These are phyloP conservation scores for Pipa parva DNA, from an alignment of 2,113 vertebrate genomes.

Conservation along the genomic window DNA sequence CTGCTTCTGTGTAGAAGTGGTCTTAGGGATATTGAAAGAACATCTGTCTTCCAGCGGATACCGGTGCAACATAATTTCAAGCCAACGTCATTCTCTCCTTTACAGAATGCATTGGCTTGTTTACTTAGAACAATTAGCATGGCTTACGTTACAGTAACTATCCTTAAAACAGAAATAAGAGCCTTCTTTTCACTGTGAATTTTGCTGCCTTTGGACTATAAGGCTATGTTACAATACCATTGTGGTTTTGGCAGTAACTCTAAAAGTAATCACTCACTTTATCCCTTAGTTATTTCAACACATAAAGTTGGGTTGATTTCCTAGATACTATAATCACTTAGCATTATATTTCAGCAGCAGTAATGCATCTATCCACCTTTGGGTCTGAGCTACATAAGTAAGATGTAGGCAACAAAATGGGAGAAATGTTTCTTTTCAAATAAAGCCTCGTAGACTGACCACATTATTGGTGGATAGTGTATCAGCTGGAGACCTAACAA, in stretches of 20 bases:
- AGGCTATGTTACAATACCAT: constrained; percentile 15
- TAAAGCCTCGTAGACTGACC: too few relatives aligned
- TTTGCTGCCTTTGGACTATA: constrained; percentile 12
- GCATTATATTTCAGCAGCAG: constrained; percentile 33
- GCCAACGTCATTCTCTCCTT: constrained; percentile 46
- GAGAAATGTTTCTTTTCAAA: too few relatives aligned
- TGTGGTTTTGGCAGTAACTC: constrained; percentile 28
- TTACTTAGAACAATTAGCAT: constrained; percentile 39
- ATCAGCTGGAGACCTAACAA: too few relatives aligned
- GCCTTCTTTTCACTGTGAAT: constrained; percentile 14
- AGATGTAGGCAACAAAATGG: neutral
- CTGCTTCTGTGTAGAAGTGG: neutral
- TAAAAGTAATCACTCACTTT: constrained; percentile 26
- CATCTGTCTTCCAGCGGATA: constrained; percentile 36
- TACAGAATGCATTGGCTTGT: constrained; percentile 46
- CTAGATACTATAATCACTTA: constrained; percentile 29
- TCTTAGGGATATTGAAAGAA: constrained; percentile 30
- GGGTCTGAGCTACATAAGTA: neutral
- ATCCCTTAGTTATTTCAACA: constrained; percentile 37
- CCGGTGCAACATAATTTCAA: constrained; percentile 44
- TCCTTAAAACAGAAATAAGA: constrained; percentile 28
- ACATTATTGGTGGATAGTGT: too few relatives aligned
- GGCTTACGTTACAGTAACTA: constrained; percentile 17
- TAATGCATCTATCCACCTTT: constrained; percentile 5
- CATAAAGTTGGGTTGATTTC: constrained; percentile 28